Evolutionary conservation across 2,113 vertebrate genomes (phyloP).

Genomic region (Nycticryphes semicollaris): DNA sequence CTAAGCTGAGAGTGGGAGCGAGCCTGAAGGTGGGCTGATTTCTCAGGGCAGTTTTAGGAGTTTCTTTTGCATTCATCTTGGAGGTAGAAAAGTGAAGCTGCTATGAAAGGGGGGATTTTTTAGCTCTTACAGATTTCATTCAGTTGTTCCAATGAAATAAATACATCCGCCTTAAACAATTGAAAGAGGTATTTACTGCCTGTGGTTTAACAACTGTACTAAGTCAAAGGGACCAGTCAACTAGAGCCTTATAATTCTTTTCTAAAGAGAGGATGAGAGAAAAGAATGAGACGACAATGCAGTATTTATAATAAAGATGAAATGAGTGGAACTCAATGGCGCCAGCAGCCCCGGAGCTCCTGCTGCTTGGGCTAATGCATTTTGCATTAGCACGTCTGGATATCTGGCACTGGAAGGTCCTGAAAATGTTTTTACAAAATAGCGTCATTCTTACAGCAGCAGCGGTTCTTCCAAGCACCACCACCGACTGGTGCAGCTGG

Average conservation of each 20-base stretch:
- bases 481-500: not conserved
- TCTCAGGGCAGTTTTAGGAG: not conserved
- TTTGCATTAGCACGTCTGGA: conserved; percentile 67
- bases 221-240: conserved; percentile 65
- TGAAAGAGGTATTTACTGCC: conserved; percentile 66
- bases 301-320: conserved; percentile 72
- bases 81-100: conserved; percentile 11
- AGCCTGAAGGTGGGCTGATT: conserved; percentile 1
- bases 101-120: conserved; percentile 5
- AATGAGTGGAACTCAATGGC: conserved; percentile 68
- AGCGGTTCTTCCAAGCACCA: not conserved
- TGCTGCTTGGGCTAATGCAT: conserved; percentile 70
- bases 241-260: conserved; percentile 65
- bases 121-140: conserved; percentile 36
- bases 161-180: conserved; percentile 52
- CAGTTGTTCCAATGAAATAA: conserved; percentile 52
- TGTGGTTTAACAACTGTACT: conserved; percentile 66
- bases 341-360: conserved; percentile 64
- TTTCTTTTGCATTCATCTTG: not conserved
- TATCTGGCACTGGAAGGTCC: conserved; percentile 58
- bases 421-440: conserved; percentile 52
- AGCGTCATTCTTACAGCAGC: conserved; percentile 12
- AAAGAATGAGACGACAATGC: conserved; percentile 60
- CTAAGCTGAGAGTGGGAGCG: not conserved
- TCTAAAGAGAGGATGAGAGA: conserved; percentile 61